Base-by-base conservation (phyloP, 23 tunicate genomes). In the Oikopleura vanhoeffeni region DNA sequence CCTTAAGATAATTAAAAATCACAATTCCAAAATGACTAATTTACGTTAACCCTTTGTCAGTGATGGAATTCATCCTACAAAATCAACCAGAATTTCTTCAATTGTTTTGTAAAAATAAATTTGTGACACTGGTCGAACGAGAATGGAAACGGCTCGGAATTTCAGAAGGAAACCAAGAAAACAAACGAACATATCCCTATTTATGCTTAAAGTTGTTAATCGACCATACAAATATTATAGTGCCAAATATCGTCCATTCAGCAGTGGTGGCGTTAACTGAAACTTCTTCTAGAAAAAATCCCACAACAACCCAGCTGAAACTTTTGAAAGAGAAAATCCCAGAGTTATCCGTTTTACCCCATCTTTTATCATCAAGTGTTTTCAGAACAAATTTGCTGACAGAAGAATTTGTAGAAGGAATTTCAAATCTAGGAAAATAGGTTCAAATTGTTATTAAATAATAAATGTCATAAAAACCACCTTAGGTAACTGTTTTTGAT, bases 321-420 rank as follows among this genome's bases (percentile, higher is more conserved):
- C 35, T 30, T 18, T 30, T 71, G 34, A 18, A 30, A 71, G 79
- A 71, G 35, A 71, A 71, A 71, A 33, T 71, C 2, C 79, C 79
- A 28, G 79, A 30, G 35, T 38, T 71, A 13, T 71, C 79, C 32
- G 79, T 71, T 71, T 38, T 71, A 24, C 79, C 79, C 36, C 79
- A 71, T 71, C 32, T 71, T 33, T 18, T 71, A 38, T 71, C 79
- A 30, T 71, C 79, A 3, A 71, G 79, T 30, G 79, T 71, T 71
- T 71, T 71, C 79, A 28, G 79, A 71, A 33, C 79, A 2, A 2
- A 18, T 71, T 71, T 71, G 79, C 3, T 71, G 2, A 24, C 34
- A 28, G 79, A 71, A 71, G 79, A 71, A 71, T 71, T 71, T 32
- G 3, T 71, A 4, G 79, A 71, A 13, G 35, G 35, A 13, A 32